phyloP scores from a whole-genome alignment of 2,113 vertebrate genomes.

The Leucopternis melanops region DNA sequence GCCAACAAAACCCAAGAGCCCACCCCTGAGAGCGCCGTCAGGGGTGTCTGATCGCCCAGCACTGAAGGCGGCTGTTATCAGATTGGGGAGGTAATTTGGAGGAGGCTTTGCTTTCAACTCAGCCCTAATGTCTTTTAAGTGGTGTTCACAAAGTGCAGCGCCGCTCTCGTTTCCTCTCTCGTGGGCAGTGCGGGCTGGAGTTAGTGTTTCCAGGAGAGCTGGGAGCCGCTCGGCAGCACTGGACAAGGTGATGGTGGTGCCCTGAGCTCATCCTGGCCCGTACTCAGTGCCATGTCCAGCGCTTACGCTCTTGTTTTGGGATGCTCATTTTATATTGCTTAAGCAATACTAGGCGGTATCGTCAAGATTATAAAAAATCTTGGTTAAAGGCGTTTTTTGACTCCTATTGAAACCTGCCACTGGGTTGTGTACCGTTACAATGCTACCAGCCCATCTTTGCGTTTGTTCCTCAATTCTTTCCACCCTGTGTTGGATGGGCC shows the following conservation, averaged over 20 bases:
- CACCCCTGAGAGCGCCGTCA: not conserved
- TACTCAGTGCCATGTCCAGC: not conserved
- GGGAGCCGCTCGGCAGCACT: rapidly evolving
- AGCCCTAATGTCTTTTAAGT: not conserved
- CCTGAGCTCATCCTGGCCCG: not conserved
- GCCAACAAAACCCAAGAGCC: not conserved
- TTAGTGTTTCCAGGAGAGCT: not conserved
- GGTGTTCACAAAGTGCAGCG: not conserved
- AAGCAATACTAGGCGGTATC: not conserved
- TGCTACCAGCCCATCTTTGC: not conserved
- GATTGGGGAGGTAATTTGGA: not conserved
- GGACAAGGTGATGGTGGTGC: not conserved
- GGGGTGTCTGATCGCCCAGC: not conserved
- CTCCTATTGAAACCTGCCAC: not conserved
- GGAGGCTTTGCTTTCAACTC: not conserved
- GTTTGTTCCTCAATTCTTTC: not conserved
- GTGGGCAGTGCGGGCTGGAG: not conserved
- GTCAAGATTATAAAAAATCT: not conserved
- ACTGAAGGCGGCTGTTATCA: not conserved
- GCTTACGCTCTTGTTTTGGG: not conserved
- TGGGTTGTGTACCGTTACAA: not conserved
- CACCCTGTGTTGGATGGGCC: not conserved
- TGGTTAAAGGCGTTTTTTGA: not conserved
- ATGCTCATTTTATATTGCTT: not conserved
- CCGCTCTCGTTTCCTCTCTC: not conserved